Conservation (phyloP, 1,140 invertebrate genomes). For the Drosophila ficusphila region DNA sequence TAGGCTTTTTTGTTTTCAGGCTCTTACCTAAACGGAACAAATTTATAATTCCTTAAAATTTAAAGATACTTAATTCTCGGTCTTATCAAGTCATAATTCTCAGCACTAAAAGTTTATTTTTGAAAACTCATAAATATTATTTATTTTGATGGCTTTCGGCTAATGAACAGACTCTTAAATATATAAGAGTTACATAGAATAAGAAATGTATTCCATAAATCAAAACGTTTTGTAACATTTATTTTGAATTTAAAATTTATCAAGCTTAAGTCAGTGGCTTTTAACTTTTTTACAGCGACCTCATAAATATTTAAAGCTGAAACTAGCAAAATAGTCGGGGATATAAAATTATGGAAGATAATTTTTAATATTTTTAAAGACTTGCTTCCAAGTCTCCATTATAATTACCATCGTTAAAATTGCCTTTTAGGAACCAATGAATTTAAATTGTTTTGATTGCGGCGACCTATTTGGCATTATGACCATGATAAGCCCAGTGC, state of each 20-base stretch:
- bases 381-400: not conserved
- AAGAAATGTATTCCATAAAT: too few species aligned
- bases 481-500: not conserved
- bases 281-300: too few species aligned
- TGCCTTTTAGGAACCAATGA: not conserved
- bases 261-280: too few species aligned
- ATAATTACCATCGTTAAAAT: conserved; percentile 8
- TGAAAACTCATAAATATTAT: not conserved
- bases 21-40: too few species aligned
- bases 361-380: not conserved
- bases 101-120: not conserved
- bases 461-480: not conserved
- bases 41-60: not conserved
- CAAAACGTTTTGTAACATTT: too few species aligned
- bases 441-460: conserved; percentile 30
- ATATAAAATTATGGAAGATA: not conserved
- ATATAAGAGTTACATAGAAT: too few species aligned
- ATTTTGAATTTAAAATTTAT: too few species aligned
- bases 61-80: too few species aligned
- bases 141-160: not conserved
- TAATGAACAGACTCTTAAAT: too few species aligned
- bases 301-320: too few species aligned
- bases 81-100: not conserved
- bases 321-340: not conserved
- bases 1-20: not conserved